Conservation (phyloP, 2,113 vertebrate genomes). For the Pavo muticus region DNA sequence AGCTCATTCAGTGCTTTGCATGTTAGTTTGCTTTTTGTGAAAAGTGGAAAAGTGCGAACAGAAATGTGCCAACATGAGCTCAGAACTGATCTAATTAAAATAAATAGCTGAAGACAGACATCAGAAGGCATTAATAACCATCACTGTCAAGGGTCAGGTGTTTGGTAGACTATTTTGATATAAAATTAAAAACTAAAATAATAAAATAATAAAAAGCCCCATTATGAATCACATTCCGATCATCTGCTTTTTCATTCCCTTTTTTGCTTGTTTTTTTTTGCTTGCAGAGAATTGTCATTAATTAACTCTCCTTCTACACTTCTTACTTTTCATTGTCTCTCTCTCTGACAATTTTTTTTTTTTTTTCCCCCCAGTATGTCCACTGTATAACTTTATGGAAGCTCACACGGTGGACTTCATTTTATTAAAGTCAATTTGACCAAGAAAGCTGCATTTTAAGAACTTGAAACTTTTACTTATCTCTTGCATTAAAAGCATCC, state of each 20-base stretch:
- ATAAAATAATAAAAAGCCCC: not conserved
- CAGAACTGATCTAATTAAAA: not conserved
- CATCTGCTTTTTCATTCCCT: accelerated
- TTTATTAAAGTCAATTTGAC: not conserved
- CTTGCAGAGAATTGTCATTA: not conserved
- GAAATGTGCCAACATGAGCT: not conserved
- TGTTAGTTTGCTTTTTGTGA: not conserved
- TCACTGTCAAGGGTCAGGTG: not conserved
- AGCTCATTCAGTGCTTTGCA: not conserved
- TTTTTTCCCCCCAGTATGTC: not conserved
- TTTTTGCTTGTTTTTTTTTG: not conserved
- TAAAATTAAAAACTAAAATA: not conserved
- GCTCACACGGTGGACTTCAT: not conserved
- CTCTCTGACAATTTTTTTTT: not conserved
- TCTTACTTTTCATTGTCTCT: not conserved
- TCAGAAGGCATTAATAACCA: not conserved
- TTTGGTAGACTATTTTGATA: not conserved
- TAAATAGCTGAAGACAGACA: not conserved
- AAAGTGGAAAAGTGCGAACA: accelerated
- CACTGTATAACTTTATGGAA: not conserved
- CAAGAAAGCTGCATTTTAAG: not conserved
- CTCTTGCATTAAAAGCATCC: conserved; percentile 40
- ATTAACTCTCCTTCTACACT: not conserved
- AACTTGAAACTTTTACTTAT: conserved; percentile 47
- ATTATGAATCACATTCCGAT: not conserved